Conservation (phyloP, 2,888 invertebrate genomes). For the Agrochola lota region DNA sequence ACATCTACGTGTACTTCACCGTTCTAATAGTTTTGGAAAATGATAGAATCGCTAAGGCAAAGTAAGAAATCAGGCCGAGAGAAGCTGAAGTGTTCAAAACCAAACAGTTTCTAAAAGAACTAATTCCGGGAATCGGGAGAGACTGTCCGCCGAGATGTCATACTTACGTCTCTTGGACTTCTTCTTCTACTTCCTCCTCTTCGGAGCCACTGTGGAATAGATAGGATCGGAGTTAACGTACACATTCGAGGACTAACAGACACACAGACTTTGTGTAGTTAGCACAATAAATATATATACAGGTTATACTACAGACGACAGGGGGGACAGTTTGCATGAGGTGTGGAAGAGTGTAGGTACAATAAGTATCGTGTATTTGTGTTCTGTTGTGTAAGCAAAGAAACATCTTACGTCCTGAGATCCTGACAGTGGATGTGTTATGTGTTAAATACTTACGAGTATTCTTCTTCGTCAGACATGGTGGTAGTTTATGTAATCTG, state of each 20-base stretch:
- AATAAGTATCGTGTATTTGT: conserved; percentile 49
- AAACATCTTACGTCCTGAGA: conserved; percentile 49
- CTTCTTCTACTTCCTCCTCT: conserved; percentile 95
- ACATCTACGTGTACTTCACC: conserved; percentile 63
- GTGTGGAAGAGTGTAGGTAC: conserved; percentile 27
- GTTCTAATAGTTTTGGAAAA: conserved; percentile 75
- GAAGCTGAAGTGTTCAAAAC: conserved; percentile 86
- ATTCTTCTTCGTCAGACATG: conserved; percentile 99
- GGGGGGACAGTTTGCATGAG: conserved; percentile 50
- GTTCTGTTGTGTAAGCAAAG: conserved; percentile 47
- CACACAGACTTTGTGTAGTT: conserved; percentile 55
- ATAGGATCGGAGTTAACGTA: conserved; percentile 67
- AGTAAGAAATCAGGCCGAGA: conserved; percentile 83
- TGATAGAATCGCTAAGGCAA: conserved; percentile 84
- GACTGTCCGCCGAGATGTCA: conserved; percentile 48
- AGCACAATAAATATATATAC: conserved; percentile 55
- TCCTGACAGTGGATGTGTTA: conserved; percentile 41
- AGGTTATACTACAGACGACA: conserved; percentile 38
- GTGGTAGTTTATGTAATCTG: conserved; percentile 91
- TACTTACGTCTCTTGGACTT: conserved; percentile 94
- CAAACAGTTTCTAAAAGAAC: conserved; percentile 83
- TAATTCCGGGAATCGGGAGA: conserved; percentile 68
- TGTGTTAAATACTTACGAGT: conserved; percentile 94
- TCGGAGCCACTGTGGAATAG: conserved; percentile 91
- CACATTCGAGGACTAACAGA: conserved; percentile 54